Evolutionary conservation across 2,888 invertebrate genomes (phyloP).

Genomic region (Heliconius hortense): DNA sequence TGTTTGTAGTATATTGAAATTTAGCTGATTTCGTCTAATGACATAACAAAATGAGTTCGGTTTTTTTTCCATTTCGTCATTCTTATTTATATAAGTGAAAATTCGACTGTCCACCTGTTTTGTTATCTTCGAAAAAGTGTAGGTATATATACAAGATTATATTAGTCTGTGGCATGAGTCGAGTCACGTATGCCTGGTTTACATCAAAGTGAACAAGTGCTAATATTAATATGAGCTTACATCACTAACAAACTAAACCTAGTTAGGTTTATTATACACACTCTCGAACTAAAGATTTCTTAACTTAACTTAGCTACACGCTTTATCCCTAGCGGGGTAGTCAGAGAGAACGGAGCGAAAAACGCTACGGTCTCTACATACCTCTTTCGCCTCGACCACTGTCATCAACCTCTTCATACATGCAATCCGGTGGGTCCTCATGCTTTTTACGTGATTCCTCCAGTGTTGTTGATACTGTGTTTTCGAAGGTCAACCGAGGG

Average conservation of each 20-base stretch:
- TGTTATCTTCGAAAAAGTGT: slow-evolving; percentile 45
- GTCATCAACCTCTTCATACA: no score
- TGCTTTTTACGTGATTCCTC: no score
- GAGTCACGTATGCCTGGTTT: slow-evolving; percentile 60
- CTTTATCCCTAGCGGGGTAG: no score
- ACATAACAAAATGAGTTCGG: neutral
- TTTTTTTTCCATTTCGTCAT: neutral
- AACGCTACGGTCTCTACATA: no score
- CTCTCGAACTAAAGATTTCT: neutral
- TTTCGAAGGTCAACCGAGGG: no score
- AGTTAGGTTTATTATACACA: neutral
- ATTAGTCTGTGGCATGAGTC: slow-evolving; percentile 49
- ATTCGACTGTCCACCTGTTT: slow-evolving; percentile 25
- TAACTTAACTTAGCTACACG: no score
- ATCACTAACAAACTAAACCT: slow-evolving; percentile 12
- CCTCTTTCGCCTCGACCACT: no score
- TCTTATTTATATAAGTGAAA: neutral
- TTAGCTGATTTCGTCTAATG: neutral
- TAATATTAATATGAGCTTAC: slow-evolving; percentile 17
- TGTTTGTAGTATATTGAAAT: neutral
- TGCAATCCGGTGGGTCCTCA: no score
- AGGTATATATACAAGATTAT: slow-evolving; percentile 33
- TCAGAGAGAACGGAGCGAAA: no score
- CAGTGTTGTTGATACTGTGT: no score
- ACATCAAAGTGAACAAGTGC: slow-evolving; percentile 27